phyloP scores from a whole-genome alignment of 2,113 vertebrate genomes.

The Aspidoscelis tigris region DNA sequence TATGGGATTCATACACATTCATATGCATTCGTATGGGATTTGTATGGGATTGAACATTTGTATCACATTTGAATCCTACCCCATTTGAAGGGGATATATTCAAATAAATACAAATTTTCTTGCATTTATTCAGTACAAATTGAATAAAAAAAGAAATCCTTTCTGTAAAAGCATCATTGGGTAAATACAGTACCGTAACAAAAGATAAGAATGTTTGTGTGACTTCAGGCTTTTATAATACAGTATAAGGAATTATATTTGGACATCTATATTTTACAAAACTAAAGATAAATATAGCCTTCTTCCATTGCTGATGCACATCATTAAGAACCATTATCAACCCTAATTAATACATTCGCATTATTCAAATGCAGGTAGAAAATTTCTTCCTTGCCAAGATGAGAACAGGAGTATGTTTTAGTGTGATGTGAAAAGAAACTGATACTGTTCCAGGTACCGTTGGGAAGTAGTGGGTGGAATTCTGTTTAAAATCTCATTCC shows the following conservation, averaged over 20 bases:
- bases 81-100: no score
- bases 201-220: slow-evolving; percentile 51
- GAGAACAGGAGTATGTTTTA: slow-evolving; percentile 15
- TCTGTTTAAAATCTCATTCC: background rate
- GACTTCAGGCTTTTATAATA: slow-evolving; percentile 56
- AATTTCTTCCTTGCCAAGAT: slow-evolving; percentile 55
- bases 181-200: slow-evolving; percentile 34
- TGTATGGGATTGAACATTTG: no score
- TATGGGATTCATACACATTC: no score
- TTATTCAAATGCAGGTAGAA: slow-evolving; percentile 71
- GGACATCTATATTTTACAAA: slow-evolving; percentile 23
- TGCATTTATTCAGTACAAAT: background rate
- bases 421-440: slow-evolving; percentile 27
- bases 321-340: slow-evolving; percentile 63
- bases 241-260: slow-evolving; percentile 39
- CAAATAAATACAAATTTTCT: no score
- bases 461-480: background rate
- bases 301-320: slow-evolving; percentile 57
- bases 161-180: slow-evolving; percentile 38
- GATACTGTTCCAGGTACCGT: background rate
- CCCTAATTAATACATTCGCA: slow-evolving; percentile 68
- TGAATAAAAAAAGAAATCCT: background rate
- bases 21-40: background rate
- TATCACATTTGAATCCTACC: no score
- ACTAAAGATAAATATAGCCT: slow-evolving; percentile 61